Evolutionary conservation across 2,888 invertebrate genomes (phyloP).

Genomic region (Homarus gammarus): DNA sequence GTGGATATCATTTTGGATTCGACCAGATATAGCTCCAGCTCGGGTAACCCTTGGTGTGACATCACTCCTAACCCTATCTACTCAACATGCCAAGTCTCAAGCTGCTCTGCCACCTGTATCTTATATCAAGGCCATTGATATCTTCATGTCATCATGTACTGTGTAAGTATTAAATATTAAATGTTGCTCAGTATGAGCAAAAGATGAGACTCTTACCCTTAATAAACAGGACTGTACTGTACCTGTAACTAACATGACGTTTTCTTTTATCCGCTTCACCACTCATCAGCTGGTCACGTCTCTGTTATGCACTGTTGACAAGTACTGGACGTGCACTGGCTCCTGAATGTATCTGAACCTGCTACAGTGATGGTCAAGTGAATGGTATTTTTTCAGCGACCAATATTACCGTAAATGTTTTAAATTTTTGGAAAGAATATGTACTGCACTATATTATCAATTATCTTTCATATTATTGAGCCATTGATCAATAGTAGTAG

Average conservation of each 20-base stretch:
- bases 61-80: slow-evolving; percentile 91
- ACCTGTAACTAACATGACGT: neutral
- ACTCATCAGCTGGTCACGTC: too few species aligned
- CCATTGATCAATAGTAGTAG: too few species aligned
- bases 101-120: slow-evolving; percentile 94
- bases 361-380: neutral
- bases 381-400: too few species aligned
- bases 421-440: too few species aligned
- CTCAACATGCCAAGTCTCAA: slow-evolving; percentile 96
- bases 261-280: too few species aligned
- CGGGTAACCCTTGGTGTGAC: slow-evolving; percentile 95
- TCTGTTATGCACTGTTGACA: too few species aligned
- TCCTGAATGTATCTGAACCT: too few species aligned
- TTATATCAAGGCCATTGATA: too few species aligned
- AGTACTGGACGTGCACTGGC: too few species aligned
- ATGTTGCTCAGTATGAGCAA: neutral
- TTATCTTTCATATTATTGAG: too few species aligned
- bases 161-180: slow-evolving; percentile 82
- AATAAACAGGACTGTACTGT: neutral
- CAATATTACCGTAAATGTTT: too few species aligned
- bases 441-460: too few species aligned
- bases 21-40: slow-evolving; percentile 95
- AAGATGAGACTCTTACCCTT: neutral
- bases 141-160: slow-evolving; percentile 96
- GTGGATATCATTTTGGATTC: slow-evolving; percentile 98